Percentiles rank a stretch among this genome's conserved stretches.
Conservation (phyloP, 2,797 vertebrate genomes). For the Yasuhikotakia modesta region DNA sequence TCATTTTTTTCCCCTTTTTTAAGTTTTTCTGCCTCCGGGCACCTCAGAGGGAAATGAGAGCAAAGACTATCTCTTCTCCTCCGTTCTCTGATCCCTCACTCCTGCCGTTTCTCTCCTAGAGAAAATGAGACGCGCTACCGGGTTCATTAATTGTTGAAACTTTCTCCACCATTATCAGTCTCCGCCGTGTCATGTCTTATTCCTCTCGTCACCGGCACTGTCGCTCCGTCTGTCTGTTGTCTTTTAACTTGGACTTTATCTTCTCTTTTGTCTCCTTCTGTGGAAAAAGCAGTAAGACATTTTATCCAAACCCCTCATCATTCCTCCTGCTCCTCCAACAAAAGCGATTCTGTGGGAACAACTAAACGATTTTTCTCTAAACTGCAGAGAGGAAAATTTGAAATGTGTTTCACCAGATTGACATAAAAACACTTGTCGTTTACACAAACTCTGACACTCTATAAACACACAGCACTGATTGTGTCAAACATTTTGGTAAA, state of each 20-base stretch:
- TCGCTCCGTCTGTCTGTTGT: conserved; percentile 36
- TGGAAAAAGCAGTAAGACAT: conserved; percentile 21
- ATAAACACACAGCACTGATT: background rate
- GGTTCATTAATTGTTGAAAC: conserved; percentile 54
- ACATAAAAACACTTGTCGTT: conserved; percentile 31
- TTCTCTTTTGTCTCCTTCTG: conserved; percentile 23
- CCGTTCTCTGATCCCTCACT: conserved; percentile 49
- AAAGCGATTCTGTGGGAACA: conserved; percentile 28
- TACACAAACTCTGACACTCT: background rate
- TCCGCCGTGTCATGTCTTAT: conserved; percentile 27
- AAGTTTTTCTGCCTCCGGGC: conserved; percentile 53
- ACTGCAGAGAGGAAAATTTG: conserved; percentile 6
- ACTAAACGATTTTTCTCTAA: conserved; percentile 20
- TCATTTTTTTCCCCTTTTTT: conserved; percentile 43
- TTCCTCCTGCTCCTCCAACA: conserved; percentile 1
- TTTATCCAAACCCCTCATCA: conserved; percentile 23
- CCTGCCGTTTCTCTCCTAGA: conserved; percentile 31
- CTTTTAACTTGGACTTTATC: conserved; percentile 36
- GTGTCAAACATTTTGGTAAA: background rate
- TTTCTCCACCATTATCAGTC: conserved; percentile 47
- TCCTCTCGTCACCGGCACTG: conserved; percentile 17
- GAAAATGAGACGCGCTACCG: conserved; percentile 50
- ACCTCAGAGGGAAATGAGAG: conserved; percentile 52
- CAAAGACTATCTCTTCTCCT: conserved; percentile 40
- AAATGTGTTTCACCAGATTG: conserved; percentile 6